Evolutionary conservation across 2,888 invertebrate species (phyloP), one percentile per base, ranked within the genome.

Genomic region (Cosmopolites sordidus): DNA sequence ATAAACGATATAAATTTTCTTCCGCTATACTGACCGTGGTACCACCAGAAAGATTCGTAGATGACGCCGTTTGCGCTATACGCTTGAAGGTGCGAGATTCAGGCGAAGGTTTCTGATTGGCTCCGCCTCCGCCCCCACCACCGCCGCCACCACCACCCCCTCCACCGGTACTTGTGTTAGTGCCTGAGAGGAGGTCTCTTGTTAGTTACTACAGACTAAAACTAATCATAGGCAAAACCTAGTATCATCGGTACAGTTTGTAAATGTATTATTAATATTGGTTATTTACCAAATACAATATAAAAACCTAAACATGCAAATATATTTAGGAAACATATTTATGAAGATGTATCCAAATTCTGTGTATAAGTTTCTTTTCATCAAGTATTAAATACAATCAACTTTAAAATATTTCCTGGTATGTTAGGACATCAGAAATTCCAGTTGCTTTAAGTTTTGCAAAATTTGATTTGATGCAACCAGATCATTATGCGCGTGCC

Each of bases 21-120:
- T 48, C 48, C 48, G 33, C 43, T 12, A 45, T 56, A 56, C 56
- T 56, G 52, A 84, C 65, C 51, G 58, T 55, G 51, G 70, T 66
- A 78, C 82, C 67, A 77, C 81, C 56, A 68, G 76, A 73, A 69
- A 69, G 58, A 44, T 67, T 67, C 51, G 70, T 65, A 51, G 61
- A 65, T 37, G 67, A 66, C 54, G 69, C 64, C 45, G 66, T 67
- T 62, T 69, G 69, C 52, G 64, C 66, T 54, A 70, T 63, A 42
- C 70, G 66, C 64, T 71, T 70, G 62, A 66, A 79, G 50, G 65
- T 64, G 60, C 68, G 66, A 58, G 66, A 60, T 60, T 68, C 55
- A 49, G 68, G 61, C 8, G 56, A 56, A 11, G 47, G 64, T 62
- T 70, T 65, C 58, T 62, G 61, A 37, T 60, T 62, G 56, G 53